These are phyloP conservation scores for Vollenhovia emeryi DNA, from an alignment of 1,140 invertebrate genomes.

Conservation along the genomic window DNA sequence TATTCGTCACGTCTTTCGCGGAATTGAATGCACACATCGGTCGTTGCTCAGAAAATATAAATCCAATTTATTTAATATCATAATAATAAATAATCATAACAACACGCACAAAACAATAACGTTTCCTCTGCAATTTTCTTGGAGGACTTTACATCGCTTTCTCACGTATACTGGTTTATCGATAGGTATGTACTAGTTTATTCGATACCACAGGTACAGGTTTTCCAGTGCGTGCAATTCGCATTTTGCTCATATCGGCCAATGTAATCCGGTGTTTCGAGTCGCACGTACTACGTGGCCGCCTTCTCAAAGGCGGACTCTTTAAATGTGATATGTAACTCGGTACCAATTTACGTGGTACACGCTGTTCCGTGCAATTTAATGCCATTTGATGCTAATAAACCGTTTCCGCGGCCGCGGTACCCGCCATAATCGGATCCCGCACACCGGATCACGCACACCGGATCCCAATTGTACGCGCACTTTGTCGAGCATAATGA, in stretches of 20 bases:
- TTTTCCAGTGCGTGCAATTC: conserved; percentile 22
- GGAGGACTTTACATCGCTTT: not conserved
- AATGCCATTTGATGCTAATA: conserved; percentile 69
- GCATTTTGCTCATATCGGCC: conserved; percentile 21
- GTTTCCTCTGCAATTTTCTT: not conserved
- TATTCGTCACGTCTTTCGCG: not conserved
- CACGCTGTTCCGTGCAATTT: conserved; percentile 67
- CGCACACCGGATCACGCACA: not conserved
- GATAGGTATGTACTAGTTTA: conserved; percentile 1
- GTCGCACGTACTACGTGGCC: conserved; percentile 18
- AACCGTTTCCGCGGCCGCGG: conserved; percentile 62
- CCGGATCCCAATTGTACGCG: not conserved
- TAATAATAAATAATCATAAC: not conserved
- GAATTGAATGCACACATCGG: not conserved
- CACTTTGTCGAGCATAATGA: conserved; percentile 29
- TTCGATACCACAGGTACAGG: conserved; percentile 5
- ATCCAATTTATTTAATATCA: not conserved
- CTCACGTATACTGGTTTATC: conserved; percentile 16
- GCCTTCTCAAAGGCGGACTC: conserved; percentile 55
- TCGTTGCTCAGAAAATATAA: not conserved
- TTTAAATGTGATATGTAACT: conserved; percentile 62
- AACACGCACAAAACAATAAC: conserved; percentile 10
- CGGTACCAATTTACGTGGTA: conserved; percentile 71
- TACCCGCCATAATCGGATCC: conserved; percentile 18
- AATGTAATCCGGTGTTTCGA: conserved; percentile 38